Percentiles rank a stretch among this genome's conserved stretches.
Conservation (phyloP, 1,140 invertebrate genomes). For the Pseudomyrmex gracilis region DNA sequence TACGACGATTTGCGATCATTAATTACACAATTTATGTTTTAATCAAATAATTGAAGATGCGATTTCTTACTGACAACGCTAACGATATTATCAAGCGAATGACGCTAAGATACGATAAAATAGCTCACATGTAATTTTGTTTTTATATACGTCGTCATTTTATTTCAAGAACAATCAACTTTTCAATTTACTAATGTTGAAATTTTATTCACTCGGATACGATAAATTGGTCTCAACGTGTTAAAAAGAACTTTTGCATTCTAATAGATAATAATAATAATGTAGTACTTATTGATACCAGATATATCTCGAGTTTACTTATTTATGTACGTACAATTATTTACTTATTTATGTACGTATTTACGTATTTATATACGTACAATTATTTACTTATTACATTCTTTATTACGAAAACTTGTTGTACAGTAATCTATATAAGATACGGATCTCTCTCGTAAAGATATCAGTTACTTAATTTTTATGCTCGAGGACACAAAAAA, state of each 20-base stretch:
- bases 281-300: too few relatives aligned
- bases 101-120: not conserved
- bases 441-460: constrained; percentile 29
- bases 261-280: not conserved
- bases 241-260: not conserved
- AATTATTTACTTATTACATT: not conserved
- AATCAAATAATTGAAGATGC: not conserved
- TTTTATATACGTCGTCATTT: not conserved
- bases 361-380: too few relatives aligned
- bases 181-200: not conserved
- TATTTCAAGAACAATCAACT: not conserved
- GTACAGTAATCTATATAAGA: constrained; percentile 3
- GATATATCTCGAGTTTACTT: too few relatives aligned
- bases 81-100: not conserved
- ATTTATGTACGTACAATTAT: too few relatives aligned
- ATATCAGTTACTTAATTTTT: constrained; percentile 33
- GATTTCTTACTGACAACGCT: not conserved
- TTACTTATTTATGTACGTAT: too few relatives aligned
- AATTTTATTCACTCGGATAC: not conserved
- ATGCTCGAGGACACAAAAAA: not conserved
- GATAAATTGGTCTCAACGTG: not conserved
- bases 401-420: constrained; percentile 42
- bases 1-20: not conserved
- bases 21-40: not conserved
- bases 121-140: not conserved